Percentiles rank a stretch among this genome's conserved stretches.
Conservation (phyloP, 2,888 invertebrate genomes). For the Drosophila robusta region DNA sequence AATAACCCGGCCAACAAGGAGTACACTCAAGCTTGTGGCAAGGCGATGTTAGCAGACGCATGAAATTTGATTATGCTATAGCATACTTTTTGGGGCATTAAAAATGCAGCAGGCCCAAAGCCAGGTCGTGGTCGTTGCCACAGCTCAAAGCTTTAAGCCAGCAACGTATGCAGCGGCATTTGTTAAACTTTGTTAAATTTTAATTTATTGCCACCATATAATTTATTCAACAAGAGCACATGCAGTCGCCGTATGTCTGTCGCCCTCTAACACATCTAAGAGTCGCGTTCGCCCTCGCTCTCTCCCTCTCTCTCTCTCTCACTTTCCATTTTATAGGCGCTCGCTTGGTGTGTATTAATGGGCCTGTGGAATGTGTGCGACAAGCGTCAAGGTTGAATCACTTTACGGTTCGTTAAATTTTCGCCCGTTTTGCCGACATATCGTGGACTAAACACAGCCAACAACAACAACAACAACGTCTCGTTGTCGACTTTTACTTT, state of each 20-base stretch:
- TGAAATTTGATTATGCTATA: constrained; percentile 53
- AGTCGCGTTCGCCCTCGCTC: not conserved
- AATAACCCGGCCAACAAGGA: not conserved
- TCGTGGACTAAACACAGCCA: constrained; percentile 31
- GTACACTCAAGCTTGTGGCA: not conserved
- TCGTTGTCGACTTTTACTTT: constrained; percentile 61
- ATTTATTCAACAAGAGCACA: constrained; percentile 69
- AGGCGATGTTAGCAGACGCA: constrained; percentile 28
- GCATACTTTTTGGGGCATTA: constrained; percentile 59
- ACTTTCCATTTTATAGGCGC: not conserved
- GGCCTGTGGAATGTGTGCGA: constrained; percentile 58
- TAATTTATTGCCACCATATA: constrained; percentile 67
- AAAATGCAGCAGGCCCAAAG: constrained; percentile 43
- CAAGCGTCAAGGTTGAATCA: constrained; percentile 79
- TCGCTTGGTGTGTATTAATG: constrained; percentile 59
- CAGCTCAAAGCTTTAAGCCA: constrained; percentile 19
- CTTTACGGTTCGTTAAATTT: constrained; percentile 79
- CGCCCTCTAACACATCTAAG: not conserved
- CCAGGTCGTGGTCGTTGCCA: not conserved
- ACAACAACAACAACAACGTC: constrained; percentile 10
- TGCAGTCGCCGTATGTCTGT: not conserved
- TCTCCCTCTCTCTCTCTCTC: not conserved
- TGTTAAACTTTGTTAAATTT: constrained; percentile 66
- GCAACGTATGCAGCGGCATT: constrained; percentile 28
- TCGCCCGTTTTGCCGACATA: constrained; percentile 46